Evolutionary conservation across 2,797 vertebrate species (phyloP), one percentile per base, ranked within the genome.

Genomic region (Aratinga solstitialis): DNA sequence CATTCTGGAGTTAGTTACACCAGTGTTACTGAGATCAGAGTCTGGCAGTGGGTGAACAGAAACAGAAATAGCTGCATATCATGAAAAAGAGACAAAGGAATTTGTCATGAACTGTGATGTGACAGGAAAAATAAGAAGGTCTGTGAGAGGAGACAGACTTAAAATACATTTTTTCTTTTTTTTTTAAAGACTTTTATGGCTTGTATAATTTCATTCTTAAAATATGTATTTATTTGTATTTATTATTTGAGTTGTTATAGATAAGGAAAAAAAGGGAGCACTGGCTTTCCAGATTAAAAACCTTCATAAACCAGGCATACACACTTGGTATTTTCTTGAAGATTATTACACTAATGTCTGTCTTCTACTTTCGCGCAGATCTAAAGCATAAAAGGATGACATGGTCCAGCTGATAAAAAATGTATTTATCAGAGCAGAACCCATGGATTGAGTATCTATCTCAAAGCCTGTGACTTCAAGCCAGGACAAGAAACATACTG

Each of bases 1-100:
- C 93, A 95, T 89, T 95, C 93, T 96, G 90, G 88, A 95, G 82
- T 94, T 96, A 94, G 88, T 94, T 96, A 82, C 87, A 95, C 83
- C 94, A 93, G 74, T 45, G 66, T 92, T 90, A 68, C 89, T 94
- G 94, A 95, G 94, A 91, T 95, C 95, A 95, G 93, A 95, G 59
- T 94, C 95, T 96, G 95, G 94, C 96, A 90, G 48, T 50, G 90
- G 81, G 78, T 51, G 90, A 89, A 66, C 86, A 88, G 84, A 79
- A 63, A 79, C 74, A 93, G 89, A 93, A 95, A 93, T 95, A 96
- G 74, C 74, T 67, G 38, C 51, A 20, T 83, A 67, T 91, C 87
- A 48, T 85, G 78, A 91, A 94, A 95, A 76, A n/a, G 74, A 96
- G 81, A 84, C 82, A 94, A 94, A 91, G 56, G 77, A 95, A 72